Evolutionary conservation across 2,113 vertebrate genomes (phyloP).

Genomic region (Bujurquina vittata): DNA sequence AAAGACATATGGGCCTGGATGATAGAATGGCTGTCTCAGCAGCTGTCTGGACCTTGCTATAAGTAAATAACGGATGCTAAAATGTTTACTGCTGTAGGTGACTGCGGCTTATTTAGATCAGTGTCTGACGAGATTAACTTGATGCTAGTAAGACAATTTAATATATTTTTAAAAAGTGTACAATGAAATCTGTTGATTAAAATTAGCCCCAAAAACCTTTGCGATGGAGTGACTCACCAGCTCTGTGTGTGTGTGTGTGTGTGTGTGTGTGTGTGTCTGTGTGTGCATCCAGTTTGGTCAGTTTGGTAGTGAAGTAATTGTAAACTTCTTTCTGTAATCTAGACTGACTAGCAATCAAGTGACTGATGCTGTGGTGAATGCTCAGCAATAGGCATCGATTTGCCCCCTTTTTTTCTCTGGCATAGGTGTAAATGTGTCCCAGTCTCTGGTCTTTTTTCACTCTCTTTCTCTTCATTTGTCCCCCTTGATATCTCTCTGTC

Average conservation of each 20-base stretch:
- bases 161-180: background rate
- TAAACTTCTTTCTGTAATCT: constrained; percentile 52
- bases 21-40: background rate
- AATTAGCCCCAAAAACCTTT: background rate
- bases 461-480: background rate
- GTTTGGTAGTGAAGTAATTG: constrained; percentile 43
- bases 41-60: background rate
- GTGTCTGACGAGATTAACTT: background rate
- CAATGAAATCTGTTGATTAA: background rate
- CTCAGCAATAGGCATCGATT: constrained; percentile 50
- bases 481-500: background rate
- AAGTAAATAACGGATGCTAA: background rate
- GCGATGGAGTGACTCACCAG: background rate
- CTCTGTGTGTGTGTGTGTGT: background rate
- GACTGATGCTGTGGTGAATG: constrained; percentile 56
- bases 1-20: background rate
- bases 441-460: constrained; percentile 15
- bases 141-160: background rate
- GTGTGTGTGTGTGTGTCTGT: background rate
- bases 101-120: background rate
- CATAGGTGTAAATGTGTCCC: constrained; percentile 13
- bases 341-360: constrained; percentile 62
- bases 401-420: background rate
- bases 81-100: background rate
- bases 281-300: constrained; percentile 10